A percentile compares a stretch with the other conserved stretches of the same genome.
Conservation (phyloP, 2,797 vertebrate species). For the Rhynchotus rufescens region DNA sequence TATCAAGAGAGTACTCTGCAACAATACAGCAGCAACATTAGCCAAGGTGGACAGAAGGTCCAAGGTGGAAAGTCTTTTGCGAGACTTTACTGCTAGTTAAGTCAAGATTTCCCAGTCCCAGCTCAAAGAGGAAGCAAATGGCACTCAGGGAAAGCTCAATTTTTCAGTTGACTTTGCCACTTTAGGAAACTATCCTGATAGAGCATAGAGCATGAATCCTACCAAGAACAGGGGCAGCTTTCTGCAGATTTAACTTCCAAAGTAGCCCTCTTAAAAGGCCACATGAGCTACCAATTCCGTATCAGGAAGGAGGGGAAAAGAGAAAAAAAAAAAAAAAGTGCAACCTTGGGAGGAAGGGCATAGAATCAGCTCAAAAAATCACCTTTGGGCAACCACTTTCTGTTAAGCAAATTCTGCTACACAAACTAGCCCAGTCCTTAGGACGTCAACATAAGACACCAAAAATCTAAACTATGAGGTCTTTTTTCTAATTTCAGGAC, state of each 20-base stretch:
- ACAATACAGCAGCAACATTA: neutral
- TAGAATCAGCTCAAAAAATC: neutral
- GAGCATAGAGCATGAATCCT: neutral
- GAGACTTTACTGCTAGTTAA: neutral
- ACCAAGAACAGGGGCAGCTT: neutral
- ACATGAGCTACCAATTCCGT: neutral
- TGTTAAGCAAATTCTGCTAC: neutral
- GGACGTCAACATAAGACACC: neutral
- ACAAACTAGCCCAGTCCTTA: neutral
- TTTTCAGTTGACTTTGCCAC: neutral
- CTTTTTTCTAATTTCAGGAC: neutral
- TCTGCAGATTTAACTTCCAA: neutral
- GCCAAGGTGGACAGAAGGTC: neutral
- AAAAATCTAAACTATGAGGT: neutral
- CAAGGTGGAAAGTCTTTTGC: neutral
- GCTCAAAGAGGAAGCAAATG: neutral
- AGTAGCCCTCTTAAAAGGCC: neutral
- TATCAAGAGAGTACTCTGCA: neutral
- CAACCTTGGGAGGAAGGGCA: neutral
- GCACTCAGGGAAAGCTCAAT: neutral
- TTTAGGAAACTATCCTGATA: neutral
- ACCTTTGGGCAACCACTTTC: neutral
- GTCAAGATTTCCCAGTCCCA: neutral
- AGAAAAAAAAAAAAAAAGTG: fast-evolving
- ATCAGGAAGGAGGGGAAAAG: fast-evolving